Evolutionary conservation across 2,113 vertebrate genomes (phyloP), one percentile per base, ranked within the genome.

Genomic region (Centrocercus urophasianus): DNA sequence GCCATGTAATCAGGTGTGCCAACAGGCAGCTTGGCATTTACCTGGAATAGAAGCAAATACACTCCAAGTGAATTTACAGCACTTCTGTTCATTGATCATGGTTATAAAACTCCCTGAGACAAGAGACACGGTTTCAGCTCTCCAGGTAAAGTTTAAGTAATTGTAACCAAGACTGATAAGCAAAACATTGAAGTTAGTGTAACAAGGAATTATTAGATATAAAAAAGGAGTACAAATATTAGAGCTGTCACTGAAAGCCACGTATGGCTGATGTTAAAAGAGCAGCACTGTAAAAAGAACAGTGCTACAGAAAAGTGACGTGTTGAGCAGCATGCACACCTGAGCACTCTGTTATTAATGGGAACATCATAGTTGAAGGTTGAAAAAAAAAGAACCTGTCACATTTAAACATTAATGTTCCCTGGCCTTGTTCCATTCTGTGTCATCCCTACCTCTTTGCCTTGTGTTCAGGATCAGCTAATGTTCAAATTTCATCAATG

Each of bases 1-100:
- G 99, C 98, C 94, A 99, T 98, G 93, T 99, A 99, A 95, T 99
- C 99, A 75, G 98, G 99, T 36, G 99, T 98, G 69, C 98, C 98
- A 80, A 98, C 97, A 4, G 98, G 98, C 28, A 99, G 96, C 48
- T 87, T 98, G 88, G 98, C 97, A 88, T 95, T 96, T 17, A 98
- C 97, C 97, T 99, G 93, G 61, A 91, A 25, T 5, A 63, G 36
- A 63, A 96, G 83, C 25, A 95, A 64, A 93, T 45, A 80, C 1
- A 87, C 0, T 72, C 5, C 6, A 43, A 28, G 24, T 32, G 74
- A 83, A 86, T 65, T 38, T 19, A 65, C 18, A 84, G 78, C 52
- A 86, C 40, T 61, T 5, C 30, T 73, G 14, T 38, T 52, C 27
- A 14, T 11, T 48, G 25, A 50, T 38, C 54, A 27, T 67, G 15